Base-by-base conservation (phyloP, 2,888 invertebrate species). In the Hyppa rectilinea region DNA sequence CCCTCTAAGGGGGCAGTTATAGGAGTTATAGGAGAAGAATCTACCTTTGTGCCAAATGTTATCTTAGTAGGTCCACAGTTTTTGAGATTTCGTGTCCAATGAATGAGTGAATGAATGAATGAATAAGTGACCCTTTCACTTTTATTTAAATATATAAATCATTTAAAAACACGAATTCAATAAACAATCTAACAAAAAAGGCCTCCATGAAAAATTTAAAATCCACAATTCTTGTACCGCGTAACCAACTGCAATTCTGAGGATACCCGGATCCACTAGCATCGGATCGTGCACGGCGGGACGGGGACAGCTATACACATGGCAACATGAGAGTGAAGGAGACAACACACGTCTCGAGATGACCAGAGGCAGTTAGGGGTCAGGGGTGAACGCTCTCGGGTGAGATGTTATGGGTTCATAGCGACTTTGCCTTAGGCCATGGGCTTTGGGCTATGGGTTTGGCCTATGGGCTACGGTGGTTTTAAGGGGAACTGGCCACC, bases 331-430 rank as follows among this genome's bases (percentile, higher is more conserved):
- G 90, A 71, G 76, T 9, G 88, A 92, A 80, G 26, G 89, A 82
- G 93, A 93, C 75, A 63, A 87, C 75, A 80, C 83, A 85, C 89
- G 90, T 91, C 91, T 92, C 91, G 89, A 92, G 94, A 94, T 95
- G 95, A 95, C 95, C 95, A 95, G 92, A 92, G 91, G 90, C 90
- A 91, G 91, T 92, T 92, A 92, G 93, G 89, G 95, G 95, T 96
- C 95, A 96, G 89, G 93, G 95, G 95, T 96, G 95, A 96, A 96
- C 88, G 95, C 93, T 95, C 95, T 93, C 89, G 91, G 94, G 92
- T 92, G 93, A 93, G 90, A 91, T 90, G 91, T 90, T 89, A 89
- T 86, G 85, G 71, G 83, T 83, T 81, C 81, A 81, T 73, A 80
- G 81, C 52, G 88, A 86, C 88, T 85, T 70, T 71, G 86, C 89